Percentiles rank a stretch among this genome's conserved stretches.
Evolutionary conservation across 2,113 vertebrate genomes (phyloP).

Genomic region (chimpanzee (Pan troglodytes)): NHGRI_mPanTro3-v2.1_pri NC_072404.2:128952001-128952500

Average conservation of each 20-base stretch:
- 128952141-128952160: not conserved
- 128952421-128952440: not conserved
- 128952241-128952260: not conserved
- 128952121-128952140: not conserved
- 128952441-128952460: not conserved
- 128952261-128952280: not conserved
- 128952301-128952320: not conserved
- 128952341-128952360: not conserved
- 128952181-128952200: not conserved
- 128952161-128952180: not conserved
- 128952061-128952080: not conserved
- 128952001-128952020: not conserved
- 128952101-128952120: not conserved
- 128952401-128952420: not conserved
- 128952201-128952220: not conserved
- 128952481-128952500: not conserved
- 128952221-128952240: not conserved
- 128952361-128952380: not conserved
- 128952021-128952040: not conserved
- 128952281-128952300: not conserved
- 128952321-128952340: not conserved
- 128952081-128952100: not conserved
- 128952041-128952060: not conserved
- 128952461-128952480: not conserved
- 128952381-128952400: not conserved